Percentiles rank a stretch among this genome's conserved stretches.
Conservation (phyloP, 2,113 vertebrate species). For the Oryzias curvinotus region DNA sequence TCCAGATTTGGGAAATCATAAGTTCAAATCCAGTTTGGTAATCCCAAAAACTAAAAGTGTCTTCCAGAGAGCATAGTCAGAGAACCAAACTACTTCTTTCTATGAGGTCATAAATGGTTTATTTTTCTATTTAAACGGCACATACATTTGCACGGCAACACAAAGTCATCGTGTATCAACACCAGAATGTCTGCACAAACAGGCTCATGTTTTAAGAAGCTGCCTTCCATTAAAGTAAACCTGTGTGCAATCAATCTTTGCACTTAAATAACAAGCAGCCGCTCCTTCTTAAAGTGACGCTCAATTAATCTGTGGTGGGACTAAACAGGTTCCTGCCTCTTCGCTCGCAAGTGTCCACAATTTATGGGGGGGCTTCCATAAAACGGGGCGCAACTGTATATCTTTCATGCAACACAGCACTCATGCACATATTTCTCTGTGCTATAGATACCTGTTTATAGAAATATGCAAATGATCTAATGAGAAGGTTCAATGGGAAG, state of each 20-base stretch:
- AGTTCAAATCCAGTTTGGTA: too few relatives aligned
- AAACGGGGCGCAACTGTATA: conserved; percentile 41
- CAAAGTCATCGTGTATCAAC: neutral
- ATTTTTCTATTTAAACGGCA: neutral
- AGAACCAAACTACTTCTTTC: too few relatives aligned
- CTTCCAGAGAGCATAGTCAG: too few relatives aligned
- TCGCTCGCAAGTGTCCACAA: conserved; percentile 38
- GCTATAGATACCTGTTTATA: conserved; percentile 14
- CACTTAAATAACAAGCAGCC: conserved; percentile 54
- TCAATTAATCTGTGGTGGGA: conserved; percentile 49
- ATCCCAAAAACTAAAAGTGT: too few relatives aligned
- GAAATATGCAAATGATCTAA: conserved; percentile 55
- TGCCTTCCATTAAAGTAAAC: conserved; percentile 44
- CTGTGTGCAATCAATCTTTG: conserved; percentile 45
- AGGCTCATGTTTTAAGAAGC: conserved; percentile 47
- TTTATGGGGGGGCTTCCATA: conserved; percentile 49
- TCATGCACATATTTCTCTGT: conserved; percentile 18
- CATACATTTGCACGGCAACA: neutral
- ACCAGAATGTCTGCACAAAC: conserved; percentile 26
- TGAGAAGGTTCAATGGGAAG: conserved; percentile 24
- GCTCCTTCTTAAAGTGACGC: conserved; percentile 44
- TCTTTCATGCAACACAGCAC: conserved; percentile 49
- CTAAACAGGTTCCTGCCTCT: conserved; percentile 24
- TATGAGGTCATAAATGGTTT: too few relatives aligned
- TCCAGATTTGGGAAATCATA: too few relatives aligned